phyloP scores from a whole-genome alignment of 2,888 invertebrate species.

The Hermodice carunculata region DNA sequence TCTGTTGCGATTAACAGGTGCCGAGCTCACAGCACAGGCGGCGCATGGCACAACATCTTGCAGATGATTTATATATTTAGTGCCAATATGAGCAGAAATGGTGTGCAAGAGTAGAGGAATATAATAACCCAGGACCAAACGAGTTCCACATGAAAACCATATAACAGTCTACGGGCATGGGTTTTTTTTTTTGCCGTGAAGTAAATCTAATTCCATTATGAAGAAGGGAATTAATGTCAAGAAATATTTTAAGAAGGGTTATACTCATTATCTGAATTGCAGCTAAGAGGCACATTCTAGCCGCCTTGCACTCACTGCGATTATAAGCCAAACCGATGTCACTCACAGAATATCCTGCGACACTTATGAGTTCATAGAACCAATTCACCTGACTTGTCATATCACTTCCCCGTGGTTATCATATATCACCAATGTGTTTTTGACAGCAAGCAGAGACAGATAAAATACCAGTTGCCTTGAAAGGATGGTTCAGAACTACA shows the following conservation, averaged over 20 bases:
- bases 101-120: conserved; percentile 61
- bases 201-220: conserved; percentile 44
- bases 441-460: too few relatives aligned
- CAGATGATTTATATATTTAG: conserved; percentile 61
- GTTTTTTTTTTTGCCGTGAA: conserved; percentile 26
- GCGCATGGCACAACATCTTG: conserved; percentile 46
- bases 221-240: conserved; percentile 58
- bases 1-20: too few relatives aligned
- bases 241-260: conserved; percentile 45
- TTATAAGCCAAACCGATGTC: too few relatives aligned
- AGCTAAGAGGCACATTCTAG: conserved; percentile 50
- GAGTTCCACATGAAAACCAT: conserved; percentile 41
- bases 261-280: conserved; percentile 54
- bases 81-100: conserved; percentile 56
- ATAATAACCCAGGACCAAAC: conserved; percentile 66
- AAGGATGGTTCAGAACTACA: conserved; percentile 60
- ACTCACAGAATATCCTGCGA: too few relatives aligned
- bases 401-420: too few relatives aligned
- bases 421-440: too few relatives aligned
- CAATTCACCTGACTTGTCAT: too few relatives aligned
- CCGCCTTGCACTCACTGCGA: too few relatives aligned
- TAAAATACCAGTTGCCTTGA: conserved; percentile 55
- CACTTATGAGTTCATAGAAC: too few relatives aligned
- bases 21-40: too few relatives aligned
- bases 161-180: conserved; percentile 26